phyloP scores from a whole-genome alignment of 1,140 invertebrate genomes.

The Globodera ellingtonae region DNA sequence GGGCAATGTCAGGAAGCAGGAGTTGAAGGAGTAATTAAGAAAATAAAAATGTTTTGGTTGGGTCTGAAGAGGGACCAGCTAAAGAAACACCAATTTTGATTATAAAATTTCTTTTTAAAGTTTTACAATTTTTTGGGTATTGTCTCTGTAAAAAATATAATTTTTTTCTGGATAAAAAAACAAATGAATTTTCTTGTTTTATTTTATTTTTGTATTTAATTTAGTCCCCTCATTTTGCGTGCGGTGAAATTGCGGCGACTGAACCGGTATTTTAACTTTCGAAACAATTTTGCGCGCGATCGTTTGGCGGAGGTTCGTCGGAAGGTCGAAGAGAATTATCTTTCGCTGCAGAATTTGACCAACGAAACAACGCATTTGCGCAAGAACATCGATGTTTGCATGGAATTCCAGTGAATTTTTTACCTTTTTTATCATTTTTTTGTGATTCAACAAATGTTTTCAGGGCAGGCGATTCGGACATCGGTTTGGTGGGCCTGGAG shows the following conservation, averaged over 20 bases:
- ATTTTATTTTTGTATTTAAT: constrained; percentile 15
- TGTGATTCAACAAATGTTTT: not conserved
- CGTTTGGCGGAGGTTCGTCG: constrained; percentile 19
- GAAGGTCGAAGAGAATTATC: constrained; percentile 37
- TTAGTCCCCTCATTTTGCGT: not conserved
- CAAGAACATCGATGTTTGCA: constrained; percentile 36
- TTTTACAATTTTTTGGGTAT: constrained; percentile 16
- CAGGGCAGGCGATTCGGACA: constrained; percentile 32
- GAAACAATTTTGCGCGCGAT: constrained; percentile 25
- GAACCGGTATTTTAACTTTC: constrained; percentile 38
- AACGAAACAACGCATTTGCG: constrained; percentile 43
- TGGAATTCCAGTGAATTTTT: constrained; percentile 38
- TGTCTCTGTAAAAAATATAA: not conserved
- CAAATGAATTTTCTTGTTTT: not conserved
- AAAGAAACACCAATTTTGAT: too few species aligned
- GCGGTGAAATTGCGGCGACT: constrained; percentile 21
- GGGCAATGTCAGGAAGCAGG: not conserved
- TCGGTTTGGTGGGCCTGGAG: constrained; percentile 32
- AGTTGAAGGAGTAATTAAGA: constrained; percentile 1
- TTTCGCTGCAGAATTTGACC: constrained; percentile 36
- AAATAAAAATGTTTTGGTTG: too few species aligned
- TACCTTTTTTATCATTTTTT: constrained; percentile 4
- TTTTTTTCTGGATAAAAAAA: constrained; percentile 6
- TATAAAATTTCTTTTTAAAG: too few species aligned
- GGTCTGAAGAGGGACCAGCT: too few species aligned